Percentiles rank a stretch among this genome's conserved stretches.
These are phyloP conservation scores for Piaya cayana DNA, from an alignment of 2,113 vertebrate species.

Conservation along the genomic window DNA sequence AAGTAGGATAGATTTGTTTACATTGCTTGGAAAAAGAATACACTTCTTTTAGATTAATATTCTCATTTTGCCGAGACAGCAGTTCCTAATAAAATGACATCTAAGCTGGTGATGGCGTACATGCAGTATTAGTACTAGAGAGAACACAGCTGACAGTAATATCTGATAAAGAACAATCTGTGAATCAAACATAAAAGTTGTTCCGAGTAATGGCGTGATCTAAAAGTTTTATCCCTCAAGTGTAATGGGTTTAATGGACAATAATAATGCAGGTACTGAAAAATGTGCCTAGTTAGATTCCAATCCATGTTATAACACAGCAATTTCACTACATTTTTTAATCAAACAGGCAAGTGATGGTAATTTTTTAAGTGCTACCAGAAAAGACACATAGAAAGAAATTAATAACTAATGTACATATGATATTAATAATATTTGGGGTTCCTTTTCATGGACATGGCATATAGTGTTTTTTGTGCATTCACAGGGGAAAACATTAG, in stretches of 20 bases:
- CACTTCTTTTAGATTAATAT: slow-evolving; percentile 38
- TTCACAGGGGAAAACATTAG: not conserved
- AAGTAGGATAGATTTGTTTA: slow-evolving; percentile 54
- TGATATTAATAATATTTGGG: not conserved
- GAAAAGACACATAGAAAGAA: not conserved
- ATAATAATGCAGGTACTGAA: not conserved
- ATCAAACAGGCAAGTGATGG: not conserved
- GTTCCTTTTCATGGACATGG: not conserved
- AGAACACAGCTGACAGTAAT: not conserved
- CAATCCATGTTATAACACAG: not conserved
- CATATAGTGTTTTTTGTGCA: not conserved
- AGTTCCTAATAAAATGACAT: slow-evolving; percentile 12
- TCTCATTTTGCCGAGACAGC: slow-evolving; percentile 42
- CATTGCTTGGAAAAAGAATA: not conserved
- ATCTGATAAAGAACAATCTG: not conserved
- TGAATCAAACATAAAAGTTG: not conserved
- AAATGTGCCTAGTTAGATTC: not conserved
- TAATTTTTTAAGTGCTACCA: not conserved
- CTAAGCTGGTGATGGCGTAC: not conserved
- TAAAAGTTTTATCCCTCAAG: not conserved
- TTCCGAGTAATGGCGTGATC: not conserved
- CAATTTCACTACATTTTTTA: not conserved
- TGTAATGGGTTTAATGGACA: not conserved
- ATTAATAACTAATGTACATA: not conserved
- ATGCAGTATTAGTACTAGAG: not conserved